phyloP scores from a whole-genome alignment of 2,888 invertebrate genomes.

The Acanthosoma haemorrhoidale region DNA sequence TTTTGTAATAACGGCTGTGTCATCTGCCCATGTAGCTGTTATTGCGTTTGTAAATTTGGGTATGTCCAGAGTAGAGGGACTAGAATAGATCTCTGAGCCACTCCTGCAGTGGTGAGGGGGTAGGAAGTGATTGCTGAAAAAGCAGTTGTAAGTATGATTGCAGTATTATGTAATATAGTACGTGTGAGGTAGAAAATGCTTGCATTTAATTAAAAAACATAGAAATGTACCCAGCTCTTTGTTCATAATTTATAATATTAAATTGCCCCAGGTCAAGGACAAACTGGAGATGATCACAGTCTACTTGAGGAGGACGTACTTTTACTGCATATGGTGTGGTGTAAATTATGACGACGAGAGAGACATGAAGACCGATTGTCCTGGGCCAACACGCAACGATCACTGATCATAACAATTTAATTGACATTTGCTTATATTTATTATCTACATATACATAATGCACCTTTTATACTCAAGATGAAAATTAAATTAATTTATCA shows the following conservation, averaged over 20 bases:
- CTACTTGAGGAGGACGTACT: conserved; percentile 64
- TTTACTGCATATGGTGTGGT: conserved; percentile 77
- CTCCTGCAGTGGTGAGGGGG: too few species aligned
- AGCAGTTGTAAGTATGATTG: background rate
- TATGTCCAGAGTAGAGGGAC: too few species aligned
- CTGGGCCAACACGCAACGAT: conserved; percentile 59
- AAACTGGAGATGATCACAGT: conserved; percentile 57
- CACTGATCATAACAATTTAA: conserved; percentile 48
- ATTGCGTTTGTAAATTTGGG: too few species aligned
- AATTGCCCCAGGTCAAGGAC: conserved; percentile 48
- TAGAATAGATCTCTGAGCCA: too few species aligned
- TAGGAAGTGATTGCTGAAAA: background rate
- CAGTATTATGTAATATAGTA: background rate
- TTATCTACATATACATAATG: too few species aligned
- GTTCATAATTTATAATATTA: background rate
- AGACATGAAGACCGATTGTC: conserved; percentile 60
- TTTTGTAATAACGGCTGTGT: too few species aligned
- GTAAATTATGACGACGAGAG: conserved; percentile 58
- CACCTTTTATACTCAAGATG: too few species aligned
- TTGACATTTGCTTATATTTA: too few species aligned
- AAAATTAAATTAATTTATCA: too few species aligned
- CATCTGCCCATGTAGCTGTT: too few species aligned
- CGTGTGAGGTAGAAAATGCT: background rate
- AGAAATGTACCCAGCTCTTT: background rate
- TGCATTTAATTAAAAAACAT: background rate